Conservation (phyloP, 1,140 invertebrate species). For the Lineus longissimus region DNA sequence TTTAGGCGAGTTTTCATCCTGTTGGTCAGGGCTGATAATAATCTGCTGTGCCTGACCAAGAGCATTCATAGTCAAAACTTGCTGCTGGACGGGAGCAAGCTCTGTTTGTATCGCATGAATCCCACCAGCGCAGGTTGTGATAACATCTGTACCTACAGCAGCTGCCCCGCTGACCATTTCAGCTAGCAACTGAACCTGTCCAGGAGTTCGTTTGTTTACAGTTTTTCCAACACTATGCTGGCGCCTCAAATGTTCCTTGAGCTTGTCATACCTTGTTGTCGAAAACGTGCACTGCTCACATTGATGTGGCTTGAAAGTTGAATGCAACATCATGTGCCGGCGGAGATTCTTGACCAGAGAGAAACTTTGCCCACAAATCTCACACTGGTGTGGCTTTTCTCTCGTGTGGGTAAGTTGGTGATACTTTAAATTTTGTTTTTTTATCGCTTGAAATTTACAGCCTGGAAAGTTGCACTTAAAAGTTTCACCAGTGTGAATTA, state of each 20-base stretch:
- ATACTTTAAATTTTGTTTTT: conserved; percentile 55
- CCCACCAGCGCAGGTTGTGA: background rate
- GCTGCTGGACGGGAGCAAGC: background rate
- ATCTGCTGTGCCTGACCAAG: background rate
- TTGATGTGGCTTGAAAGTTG: conserved; percentile 27
- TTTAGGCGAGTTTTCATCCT: no score
- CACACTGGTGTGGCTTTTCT: conserved; percentile 63
- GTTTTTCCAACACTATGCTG: conserved; percentile 34
- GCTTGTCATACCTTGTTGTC: conserved; percentile 59
- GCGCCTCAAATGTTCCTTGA: conserved; percentile 57
- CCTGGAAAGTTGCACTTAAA: conserved; percentile 57
- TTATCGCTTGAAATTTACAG: conserved; percentile 52
- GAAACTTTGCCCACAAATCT: conserved; percentile 59
- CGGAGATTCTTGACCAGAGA: conserved; percentile 43
- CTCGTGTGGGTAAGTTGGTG: conserved; percentile 59
- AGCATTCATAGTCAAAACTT: background rate
- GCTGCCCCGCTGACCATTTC: conserved; percentile 52
- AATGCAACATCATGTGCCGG: conserved; percentile 43
- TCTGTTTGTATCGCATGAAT: background rate
- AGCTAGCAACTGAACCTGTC: conserved; percentile 64
- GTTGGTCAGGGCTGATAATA: no score
- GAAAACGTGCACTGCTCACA: conserved; percentile 55
- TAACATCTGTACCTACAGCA: background rate
- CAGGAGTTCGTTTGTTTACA: conserved; percentile 49
- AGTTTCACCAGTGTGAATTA: conserved; percentile 59